Evolutionary conservation across 1,140 invertebrate genomes (phyloP).

Genomic region (Heliothis virescens): DNA sequence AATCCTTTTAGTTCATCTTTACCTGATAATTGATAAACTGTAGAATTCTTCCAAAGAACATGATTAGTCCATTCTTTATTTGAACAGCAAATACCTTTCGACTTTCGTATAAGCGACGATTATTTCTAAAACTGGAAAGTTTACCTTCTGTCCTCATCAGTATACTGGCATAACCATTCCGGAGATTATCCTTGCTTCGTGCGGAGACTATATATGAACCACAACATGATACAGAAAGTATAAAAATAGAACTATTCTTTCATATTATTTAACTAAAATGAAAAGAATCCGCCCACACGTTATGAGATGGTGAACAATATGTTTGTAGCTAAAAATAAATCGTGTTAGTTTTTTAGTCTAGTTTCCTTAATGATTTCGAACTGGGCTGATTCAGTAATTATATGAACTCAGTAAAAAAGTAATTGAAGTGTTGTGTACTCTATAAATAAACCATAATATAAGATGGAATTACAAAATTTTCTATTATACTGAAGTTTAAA

Average conservation of each 20-base stretch:
- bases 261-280: constrained; percentile 7
- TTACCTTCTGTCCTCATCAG: not conserved
- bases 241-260: constrained; percentile 3
- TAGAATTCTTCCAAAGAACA: no score
- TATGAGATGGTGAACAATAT: not conserved
- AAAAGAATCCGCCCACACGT: not conserved
- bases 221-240: not conserved
- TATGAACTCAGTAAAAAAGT: no score
- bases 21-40: no score
- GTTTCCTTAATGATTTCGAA: not conserved
- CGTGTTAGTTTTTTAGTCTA: not conserved
- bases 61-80: no score
- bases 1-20: no score
- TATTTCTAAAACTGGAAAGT: not conserved
- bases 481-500: no score
- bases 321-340: not conserved
- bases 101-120: no score
- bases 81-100: no score
- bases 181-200: constrained; percentile 29
- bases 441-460: no score
- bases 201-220: constrained; percentile 13
- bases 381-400: no score
- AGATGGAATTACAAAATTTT: no score
- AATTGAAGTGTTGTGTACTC: no score
- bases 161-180: not conserved